Percentiles rank a stretch among this genome's conserved stretches.
These are phyloP conservation scores for Scomber japonicus DNA, from an alignment of 2,113 vertebrate species.

Conservation along the genomic window DNA sequence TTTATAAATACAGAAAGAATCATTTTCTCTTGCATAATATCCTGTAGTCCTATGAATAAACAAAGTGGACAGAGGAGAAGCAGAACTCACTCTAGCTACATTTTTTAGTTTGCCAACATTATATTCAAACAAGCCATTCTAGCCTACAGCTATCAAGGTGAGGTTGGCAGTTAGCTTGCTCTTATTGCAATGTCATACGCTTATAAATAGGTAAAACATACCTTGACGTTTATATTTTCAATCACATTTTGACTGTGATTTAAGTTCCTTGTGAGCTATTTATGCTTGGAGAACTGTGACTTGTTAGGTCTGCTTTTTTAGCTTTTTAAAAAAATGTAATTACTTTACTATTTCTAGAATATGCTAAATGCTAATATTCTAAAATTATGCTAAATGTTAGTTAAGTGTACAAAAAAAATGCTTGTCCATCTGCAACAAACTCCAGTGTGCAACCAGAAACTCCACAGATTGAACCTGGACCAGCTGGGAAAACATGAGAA, in stretches of 20 bases:
- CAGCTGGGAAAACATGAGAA: background rate
- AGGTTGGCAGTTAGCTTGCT: background rate
- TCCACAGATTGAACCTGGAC: background rate
- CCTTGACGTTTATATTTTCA: background rate
- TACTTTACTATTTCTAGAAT: background rate
- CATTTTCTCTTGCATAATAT: too few species aligned
- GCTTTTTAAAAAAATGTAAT: too few species aligned
- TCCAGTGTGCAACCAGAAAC: background rate
- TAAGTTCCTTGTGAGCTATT: background rate
- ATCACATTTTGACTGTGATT: background rate
- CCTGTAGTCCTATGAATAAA: background rate
- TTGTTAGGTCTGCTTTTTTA: background rate
- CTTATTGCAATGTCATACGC: background rate
- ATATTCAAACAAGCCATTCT: background rate
- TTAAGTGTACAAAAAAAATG: background rate
- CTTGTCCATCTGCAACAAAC: background rate
- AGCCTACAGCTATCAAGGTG: background rate
- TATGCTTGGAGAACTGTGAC: background rate
- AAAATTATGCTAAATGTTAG: background rate
- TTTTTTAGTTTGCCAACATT: background rate
- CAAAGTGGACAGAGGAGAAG: background rate
- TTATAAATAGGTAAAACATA: background rate
- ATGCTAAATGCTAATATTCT: too few species aligned
- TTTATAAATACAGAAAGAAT: constrained; percentile 14
- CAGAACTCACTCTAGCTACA: background rate